Evolutionary conservation across 1,140 invertebrate genomes (phyloP).

Genomic region (Polypedilum vanderplanki): DNA sequence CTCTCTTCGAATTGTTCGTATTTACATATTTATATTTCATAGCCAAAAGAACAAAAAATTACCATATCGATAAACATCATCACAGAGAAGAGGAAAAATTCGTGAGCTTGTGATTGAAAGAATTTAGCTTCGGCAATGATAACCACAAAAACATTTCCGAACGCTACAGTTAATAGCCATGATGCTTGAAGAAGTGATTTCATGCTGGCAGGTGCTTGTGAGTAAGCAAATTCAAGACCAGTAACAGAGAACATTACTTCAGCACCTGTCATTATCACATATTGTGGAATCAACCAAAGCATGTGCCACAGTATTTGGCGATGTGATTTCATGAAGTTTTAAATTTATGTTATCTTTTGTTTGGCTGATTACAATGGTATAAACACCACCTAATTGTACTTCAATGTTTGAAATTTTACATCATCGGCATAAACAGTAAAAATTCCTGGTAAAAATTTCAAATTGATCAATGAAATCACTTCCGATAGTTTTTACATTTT

Average conservation of each 20-base stretch:
- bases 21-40: conserved; percentile 50
- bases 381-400: conserved; percentile 52
- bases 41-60: conserved; percentile 71
- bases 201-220: conserved; percentile 83
- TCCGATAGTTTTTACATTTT: conserved; percentile 21
- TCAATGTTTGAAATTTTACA: conserved; percentile 36
- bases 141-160: conserved; percentile 75
- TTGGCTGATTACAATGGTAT: conserved; percentile 47
- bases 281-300: conserved; percentile 73
- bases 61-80: conserved; percentile 38
- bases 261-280: conserved; percentile 68
- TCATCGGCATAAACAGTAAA: conserved; percentile 44
- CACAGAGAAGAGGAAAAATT: conserved; percentile 29
- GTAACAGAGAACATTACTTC: conserved; percentile 87
- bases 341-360: conserved; percentile 30
- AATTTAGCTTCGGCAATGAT: conserved; percentile 58
- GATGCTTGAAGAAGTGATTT: conserved; percentile 84
- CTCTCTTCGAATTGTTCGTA: neutral
- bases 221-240: conserved; percentile 86
- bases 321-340: conserved; percentile 45
- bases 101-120: conserved; percentile 29
- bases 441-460: conserved; percentile 42
- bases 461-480: conserved; percentile 40
- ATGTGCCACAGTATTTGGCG: conserved; percentile 63
- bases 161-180: conserved; percentile 82